phyloP scores from a whole-genome alignment of 2,797 vertebrate species.

The Manis crassicaudata region DNA sequence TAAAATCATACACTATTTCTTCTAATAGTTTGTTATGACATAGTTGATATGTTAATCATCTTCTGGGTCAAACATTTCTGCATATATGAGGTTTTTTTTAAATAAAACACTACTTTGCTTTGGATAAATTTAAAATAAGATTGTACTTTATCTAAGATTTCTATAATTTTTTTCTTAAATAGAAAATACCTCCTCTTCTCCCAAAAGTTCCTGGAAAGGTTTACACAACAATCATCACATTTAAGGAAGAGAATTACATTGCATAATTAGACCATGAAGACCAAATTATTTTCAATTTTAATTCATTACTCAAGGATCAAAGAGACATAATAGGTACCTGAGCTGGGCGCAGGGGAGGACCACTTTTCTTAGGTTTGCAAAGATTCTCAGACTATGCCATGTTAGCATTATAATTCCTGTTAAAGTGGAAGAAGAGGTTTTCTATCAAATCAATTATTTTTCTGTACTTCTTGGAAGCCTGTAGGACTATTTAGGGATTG shows the following conservation, averaged over 20 bases:
- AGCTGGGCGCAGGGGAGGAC: too few relatives aligned
- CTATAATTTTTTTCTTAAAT: not conserved
- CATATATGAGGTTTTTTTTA: not conserved
- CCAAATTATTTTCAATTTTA: conserved; percentile 48
- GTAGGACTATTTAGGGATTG: not conserved
- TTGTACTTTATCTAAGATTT: not conserved
- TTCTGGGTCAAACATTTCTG: not conserved
- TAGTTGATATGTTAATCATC: conserved; percentile 29
- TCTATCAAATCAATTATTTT: not conserved
- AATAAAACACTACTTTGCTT: conserved; percentile 17
- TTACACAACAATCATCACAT: conserved; percentile 48
- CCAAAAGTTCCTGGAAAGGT: conserved; percentile 6
- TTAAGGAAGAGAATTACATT: conserved; percentile 29
- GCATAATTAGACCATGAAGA: conserved; percentile 46
- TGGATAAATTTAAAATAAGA: conserved; percentile 36
- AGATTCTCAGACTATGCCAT: not conserved
- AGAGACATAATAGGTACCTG: not conserved
- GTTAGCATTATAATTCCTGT: not conserved
- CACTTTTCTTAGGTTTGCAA: not conserved
- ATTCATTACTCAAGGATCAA: conserved; percentile 33
- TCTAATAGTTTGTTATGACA: not conserved
- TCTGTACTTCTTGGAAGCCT: not conserved
- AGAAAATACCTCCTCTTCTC: not conserved
- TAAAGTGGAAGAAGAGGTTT: not conserved
- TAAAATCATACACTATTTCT: conserved; percentile 24